Evolutionary conservation across 2,888 invertebrate species (phyloP).

Genomic region (Nemotelus pantherinus): DNA sequence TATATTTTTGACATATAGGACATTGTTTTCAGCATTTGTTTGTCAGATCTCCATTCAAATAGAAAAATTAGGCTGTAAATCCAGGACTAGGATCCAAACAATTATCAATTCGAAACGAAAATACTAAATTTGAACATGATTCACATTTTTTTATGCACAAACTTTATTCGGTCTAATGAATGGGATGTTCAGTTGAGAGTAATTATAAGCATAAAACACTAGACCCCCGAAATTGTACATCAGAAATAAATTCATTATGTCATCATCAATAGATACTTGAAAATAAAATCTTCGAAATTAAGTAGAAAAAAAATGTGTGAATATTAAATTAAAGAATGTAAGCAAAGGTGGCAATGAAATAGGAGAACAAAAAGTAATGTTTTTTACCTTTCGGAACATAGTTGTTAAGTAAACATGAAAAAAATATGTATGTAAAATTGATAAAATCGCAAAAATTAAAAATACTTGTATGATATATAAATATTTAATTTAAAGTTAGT

Average conservation of each 20-base stretch:
- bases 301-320: constrained; percentile 44
- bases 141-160: too few species aligned
- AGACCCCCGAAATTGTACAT: too few species aligned
- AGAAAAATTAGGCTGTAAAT: too few species aligned
- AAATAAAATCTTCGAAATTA: constrained; percentile 36
- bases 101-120: too few species aligned
- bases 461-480: constrained; percentile 23
- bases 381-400: constrained; percentile 50
- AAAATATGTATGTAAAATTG: neutral
- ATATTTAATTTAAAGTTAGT: neutral
- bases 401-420: constrained; percentile 35
- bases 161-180: too few species aligned
- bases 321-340: constrained; percentile 38
- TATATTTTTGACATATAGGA: too few species aligned
- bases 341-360: constrained; percentile 8
- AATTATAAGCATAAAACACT: too few species aligned
- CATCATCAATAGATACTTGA: constrained; percentile 15
- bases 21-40: too few species aligned
- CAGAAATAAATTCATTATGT: neutral
- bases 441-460: constrained; percentile 17
- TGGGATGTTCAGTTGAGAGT: too few species aligned
- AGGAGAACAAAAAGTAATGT: constrained; percentile 40
- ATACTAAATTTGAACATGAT: too few species aligned
- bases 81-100: too few species aligned
- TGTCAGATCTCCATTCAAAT: too few species aligned